Evolutionary conservation across 2,888 invertebrate genomes (phyloP).

Genomic region (Chromoteleia sp.): DNA sequence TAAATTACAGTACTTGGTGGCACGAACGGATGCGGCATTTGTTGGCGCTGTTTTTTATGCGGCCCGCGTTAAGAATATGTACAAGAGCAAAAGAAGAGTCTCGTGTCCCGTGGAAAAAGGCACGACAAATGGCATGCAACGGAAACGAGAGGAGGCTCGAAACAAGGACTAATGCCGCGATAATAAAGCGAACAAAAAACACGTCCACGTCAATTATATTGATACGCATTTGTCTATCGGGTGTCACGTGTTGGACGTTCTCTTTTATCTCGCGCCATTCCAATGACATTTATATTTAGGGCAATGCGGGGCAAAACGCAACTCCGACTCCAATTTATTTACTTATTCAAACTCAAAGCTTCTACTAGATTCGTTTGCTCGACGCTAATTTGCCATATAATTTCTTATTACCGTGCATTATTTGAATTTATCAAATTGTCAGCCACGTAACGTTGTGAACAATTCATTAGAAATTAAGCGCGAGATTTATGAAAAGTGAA

Average conservation of each 20-base stretch:
- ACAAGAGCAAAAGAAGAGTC: slow-evolving; percentile 66
- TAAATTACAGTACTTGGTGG: slow-evolving; percentile 67
- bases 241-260: slow-evolving; percentile 19
- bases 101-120: slow-evolving; percentile 63
- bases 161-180: slow-evolving; percentile 62
- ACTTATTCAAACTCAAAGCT: too few relatives aligned
- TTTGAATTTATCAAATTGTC: too few relatives aligned
- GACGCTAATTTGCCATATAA: too few relatives aligned
- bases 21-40: slow-evolving; percentile 69
- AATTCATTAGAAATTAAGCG: too few relatives aligned
- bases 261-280: not conserved
- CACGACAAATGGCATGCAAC: slow-evolving; percentile 65
- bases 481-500: too few relatives aligned
- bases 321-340: too few relatives aligned
- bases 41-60: slow-evolving; percentile 69
- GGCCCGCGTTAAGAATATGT: slow-evolving; percentile 66
- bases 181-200: slow-evolving; percentile 42
- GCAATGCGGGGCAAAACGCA: too few relatives aligned
- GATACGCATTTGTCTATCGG: slow-evolving; percentile 39
- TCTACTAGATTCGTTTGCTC: too few relatives aligned
- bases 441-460: too few relatives aligned
- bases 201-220: slow-evolving; percentile 48
- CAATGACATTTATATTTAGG: slow-evolving; percentile 25
- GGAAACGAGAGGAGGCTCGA: slow-evolving; percentile 51
- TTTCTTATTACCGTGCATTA: too few relatives aligned